Conservation (phyloP, 64 coral and sea anemone genomes). For the Porites australiensis region DNA sequence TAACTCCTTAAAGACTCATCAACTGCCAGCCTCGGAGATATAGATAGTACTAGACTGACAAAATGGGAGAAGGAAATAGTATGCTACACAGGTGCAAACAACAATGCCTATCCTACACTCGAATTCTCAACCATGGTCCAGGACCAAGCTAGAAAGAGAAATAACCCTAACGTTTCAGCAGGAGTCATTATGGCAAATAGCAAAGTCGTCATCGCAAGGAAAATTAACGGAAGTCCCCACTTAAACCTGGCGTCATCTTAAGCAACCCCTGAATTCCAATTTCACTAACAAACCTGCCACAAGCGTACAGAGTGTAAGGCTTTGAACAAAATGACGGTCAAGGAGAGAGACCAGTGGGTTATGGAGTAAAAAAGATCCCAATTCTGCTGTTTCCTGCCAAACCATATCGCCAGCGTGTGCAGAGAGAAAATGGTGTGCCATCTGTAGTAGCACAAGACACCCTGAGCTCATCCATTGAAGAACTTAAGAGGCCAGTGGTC, state of each 20-base stretch:
- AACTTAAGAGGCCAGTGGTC: not conserved
- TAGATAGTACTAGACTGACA: no score
- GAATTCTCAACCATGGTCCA: constrained; percentile 43
- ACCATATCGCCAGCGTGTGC: not conserved
- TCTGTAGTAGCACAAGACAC: not conserved
- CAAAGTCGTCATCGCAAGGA: not conserved
- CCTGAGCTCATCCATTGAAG: not conserved
- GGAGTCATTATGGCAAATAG: not conserved
- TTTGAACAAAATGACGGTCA: not conserved
- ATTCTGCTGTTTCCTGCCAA: not conserved
- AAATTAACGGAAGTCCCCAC: not conserved
- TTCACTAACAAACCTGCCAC: not conserved
- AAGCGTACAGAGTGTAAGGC: not conserved
- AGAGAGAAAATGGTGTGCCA: not conserved
- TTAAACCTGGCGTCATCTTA: not conserved
- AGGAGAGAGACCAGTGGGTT: not conserved
- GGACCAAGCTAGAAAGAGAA: constrained; percentile 50
- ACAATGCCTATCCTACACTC: constrained; percentile 37
- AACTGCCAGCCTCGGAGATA: no score
- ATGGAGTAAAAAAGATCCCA: not conserved
- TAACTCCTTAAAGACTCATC: no score
- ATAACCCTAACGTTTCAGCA: constrained; percentile 60
- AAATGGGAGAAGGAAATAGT: constrained; percentile 78
- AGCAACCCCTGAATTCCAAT: not conserved
- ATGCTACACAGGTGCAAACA: constrained; percentile 6